Percentiles rank a stretch among this genome's conserved stretches.
Conservation (phyloP, 1,140 invertebrate species). For the Drosophila insularis region DNA sequence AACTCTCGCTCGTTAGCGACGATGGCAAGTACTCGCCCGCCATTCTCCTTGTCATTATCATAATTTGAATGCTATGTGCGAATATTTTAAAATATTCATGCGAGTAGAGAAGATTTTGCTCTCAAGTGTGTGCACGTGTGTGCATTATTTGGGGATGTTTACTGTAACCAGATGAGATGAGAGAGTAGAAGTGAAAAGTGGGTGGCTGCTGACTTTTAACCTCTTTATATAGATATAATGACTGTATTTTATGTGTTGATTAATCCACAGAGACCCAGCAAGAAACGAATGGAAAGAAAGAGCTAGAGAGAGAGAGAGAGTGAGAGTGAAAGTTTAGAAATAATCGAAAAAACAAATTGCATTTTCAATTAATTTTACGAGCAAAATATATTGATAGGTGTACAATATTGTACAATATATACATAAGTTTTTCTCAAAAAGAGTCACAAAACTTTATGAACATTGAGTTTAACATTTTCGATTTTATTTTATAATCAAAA, state of each 20-base stretch:
- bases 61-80: slow-evolving; percentile 68
- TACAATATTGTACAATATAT: no score
- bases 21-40: slow-evolving; percentile 50
- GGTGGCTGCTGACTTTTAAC: not conserved
- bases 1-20: slow-evolving; percentile 62
- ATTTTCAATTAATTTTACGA: no score
- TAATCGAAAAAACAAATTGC: no score
- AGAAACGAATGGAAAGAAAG: not conserved
- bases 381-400: no score
- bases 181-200: not conserved
- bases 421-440: no score
- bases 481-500: no score
- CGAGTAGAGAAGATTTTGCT: slow-evolving; percentile 59
- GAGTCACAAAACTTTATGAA: no score
- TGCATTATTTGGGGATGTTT: slow-evolving; percentile 44
- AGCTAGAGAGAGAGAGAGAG: not conserved
- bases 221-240: slow-evolving; percentile 27
- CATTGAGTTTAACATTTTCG: no score
- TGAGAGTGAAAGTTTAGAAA: no score
- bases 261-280: slow-evolving; percentile 29
- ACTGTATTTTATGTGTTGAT: slow-evolving; percentile 58
- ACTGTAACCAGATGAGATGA: slow-evolving; percentile 29
- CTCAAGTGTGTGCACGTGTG: slow-evolving; percentile 70
- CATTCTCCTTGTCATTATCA: slow-evolving; percentile 66
- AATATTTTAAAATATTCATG: slow-evolving; percentile 76